Evolutionary conservation across 2,888 invertebrate genomes (phyloP).

Genomic region (Parelbella ahira): DNA sequence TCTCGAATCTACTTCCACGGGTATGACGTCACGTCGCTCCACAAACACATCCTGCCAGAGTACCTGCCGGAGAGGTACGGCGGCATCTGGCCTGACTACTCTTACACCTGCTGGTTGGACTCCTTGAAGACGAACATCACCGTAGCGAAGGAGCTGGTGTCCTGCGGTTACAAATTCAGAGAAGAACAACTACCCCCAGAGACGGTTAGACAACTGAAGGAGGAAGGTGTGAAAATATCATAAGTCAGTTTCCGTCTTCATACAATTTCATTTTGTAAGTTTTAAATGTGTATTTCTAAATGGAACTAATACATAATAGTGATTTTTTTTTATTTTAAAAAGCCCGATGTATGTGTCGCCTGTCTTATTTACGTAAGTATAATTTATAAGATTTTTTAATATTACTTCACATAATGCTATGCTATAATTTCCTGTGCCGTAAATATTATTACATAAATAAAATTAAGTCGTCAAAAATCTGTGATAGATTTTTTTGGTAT

Average conservation of each 20-base stretch:
- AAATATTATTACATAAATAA: no score
- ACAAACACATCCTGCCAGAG: constrained; percentile 85
- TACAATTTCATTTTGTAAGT: no score
- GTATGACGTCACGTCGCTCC: constrained; percentile 85
- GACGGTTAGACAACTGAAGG: constrained; percentile 56
- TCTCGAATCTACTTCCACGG: constrained; percentile 86
- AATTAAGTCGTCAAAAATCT: constrained; percentile 35
- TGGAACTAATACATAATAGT: no score
- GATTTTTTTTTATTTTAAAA: no score
- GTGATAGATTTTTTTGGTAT: constrained; percentile 27
- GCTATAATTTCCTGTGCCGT: no score
- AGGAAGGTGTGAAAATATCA: constrained; percentile 52
- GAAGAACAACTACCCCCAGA: constrained; percentile 59
- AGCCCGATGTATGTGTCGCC: no score
- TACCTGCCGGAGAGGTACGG: constrained; percentile 86
- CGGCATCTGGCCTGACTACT: constrained; percentile 85
- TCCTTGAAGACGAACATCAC: constrained; percentile 77
- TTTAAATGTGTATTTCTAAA: no score
- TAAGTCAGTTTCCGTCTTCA: no score
- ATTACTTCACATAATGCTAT: no score
- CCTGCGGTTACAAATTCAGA: constrained; percentile 82
- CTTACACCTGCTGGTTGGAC: constrained; percentile 87
- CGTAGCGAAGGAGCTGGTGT: constrained; percentile 82
- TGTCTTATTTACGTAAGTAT: no score
- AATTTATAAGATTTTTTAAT: no score